Percentiles rank a stretch among this genome's conserved stretches.
Conservation (phyloP, 2,113 vertebrate genomes). For the Numenius arquata region DNA sequence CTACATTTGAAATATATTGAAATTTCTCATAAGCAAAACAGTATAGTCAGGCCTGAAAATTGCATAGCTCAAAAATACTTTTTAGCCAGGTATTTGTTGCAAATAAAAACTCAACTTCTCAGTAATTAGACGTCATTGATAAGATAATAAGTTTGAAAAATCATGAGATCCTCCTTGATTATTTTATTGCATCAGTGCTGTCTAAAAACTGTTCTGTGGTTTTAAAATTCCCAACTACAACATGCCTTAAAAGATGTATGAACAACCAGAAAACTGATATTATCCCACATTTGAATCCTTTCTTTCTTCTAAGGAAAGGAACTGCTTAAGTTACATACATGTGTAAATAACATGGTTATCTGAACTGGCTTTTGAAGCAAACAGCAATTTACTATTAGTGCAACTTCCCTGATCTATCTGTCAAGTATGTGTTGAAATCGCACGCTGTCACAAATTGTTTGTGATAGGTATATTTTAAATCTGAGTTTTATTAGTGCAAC, state of each 20-base stretch:
- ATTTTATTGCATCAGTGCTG: background rate
- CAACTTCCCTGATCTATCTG: background rate
- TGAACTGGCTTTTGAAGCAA: background rate
- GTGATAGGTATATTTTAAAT: background rate
- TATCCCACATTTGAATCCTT: background rate
- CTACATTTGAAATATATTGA: background rate
- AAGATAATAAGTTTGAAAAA: background rate
- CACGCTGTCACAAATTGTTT: background rate
- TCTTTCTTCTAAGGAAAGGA: background rate
- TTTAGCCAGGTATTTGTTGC: background rate
- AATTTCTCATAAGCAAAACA: background rate
- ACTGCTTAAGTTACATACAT: background rate
- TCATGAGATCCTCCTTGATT: background rate
- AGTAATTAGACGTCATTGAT: background rate
- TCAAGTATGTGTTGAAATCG: background rate
- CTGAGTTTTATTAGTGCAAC: background rate
- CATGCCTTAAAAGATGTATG: background rate
- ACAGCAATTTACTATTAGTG: background rate
- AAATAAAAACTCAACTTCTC: background rate
- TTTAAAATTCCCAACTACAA: background rate
- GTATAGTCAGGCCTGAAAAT: background rate
- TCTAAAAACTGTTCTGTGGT: background rate
- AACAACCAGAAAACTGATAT: background rate
- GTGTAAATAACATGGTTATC: background rate
- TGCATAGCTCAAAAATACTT: background rate